Evolutionary conservation across 2,113 vertebrate species (phyloP).

Genomic region (Prietella phreatophila): DNA sequence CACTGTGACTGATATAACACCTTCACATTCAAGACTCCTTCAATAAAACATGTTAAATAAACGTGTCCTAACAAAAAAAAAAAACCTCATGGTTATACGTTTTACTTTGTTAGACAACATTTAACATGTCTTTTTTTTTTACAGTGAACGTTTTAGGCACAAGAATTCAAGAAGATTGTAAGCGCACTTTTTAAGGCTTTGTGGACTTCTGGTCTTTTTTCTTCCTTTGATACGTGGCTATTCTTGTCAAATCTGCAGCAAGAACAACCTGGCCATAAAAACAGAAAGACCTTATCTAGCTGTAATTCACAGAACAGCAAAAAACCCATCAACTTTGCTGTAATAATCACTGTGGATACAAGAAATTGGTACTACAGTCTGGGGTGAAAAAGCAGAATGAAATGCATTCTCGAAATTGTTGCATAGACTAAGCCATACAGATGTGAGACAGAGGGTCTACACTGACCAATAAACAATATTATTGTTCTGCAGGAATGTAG

Average conservation of each 20-base stretch:
- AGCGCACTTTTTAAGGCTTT: neutral
- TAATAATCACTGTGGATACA: neutral
- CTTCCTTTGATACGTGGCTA: neutral
- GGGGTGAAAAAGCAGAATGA: neutral
- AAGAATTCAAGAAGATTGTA: neutral
- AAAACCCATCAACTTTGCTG: neutral
- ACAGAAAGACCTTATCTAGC: neutral
- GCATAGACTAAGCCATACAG: neutral
- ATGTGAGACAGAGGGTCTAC: neutral
- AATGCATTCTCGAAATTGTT: neutral
- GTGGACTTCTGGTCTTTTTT: neutral
- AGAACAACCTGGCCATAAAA: neutral
- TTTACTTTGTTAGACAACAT: neutral
- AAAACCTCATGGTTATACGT: accelerated
- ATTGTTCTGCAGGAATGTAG: neutral
- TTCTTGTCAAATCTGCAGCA: neutral
- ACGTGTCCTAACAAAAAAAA: neutral
- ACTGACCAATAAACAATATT: neutral
- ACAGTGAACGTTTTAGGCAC: neutral
- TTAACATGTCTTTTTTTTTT: too few relatives aligned
- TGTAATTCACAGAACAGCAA: neutral
- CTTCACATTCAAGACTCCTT: neutral
- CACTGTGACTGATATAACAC: too few relatives aligned
- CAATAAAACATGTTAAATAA: neutral
- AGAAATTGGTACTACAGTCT: neutral